These are phyloP conservation scores for Cairina moschata DNA, from an alignment of 2,113 vertebrate genomes.

Conservation along the genomic window DNA sequence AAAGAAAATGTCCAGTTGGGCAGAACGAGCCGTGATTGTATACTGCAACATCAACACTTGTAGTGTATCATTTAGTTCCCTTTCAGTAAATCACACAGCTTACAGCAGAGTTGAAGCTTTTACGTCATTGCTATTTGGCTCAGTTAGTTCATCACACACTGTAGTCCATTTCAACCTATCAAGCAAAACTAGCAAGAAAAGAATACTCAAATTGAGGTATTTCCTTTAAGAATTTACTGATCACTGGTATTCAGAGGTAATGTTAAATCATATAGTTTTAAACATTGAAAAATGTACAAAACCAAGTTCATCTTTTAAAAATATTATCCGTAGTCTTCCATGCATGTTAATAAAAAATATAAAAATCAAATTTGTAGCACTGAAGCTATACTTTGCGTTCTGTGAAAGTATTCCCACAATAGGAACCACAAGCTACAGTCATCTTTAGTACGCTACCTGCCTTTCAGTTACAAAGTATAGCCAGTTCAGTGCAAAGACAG, in stretches of 20 bases:
- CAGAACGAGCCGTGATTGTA: constrained; percentile 45
- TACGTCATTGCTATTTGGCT: constrained; percentile 23
- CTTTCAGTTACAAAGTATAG: constrained; percentile 1
- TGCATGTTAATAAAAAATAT: constrained; percentile 71
- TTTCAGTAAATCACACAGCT: neutral
- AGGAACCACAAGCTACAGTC: neutral
- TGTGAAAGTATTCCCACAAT: constrained; percentile 3
- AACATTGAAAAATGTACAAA: constrained; percentile 73
- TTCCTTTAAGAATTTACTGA: constrained; percentile 63
- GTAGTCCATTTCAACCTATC: constrained; percentile 2
- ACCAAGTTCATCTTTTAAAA: constrained; percentile 54
- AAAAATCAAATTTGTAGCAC: constrained; percentile 56
- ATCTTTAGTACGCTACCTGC: neutral
- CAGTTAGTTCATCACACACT: neutral
- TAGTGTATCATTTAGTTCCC: constrained; percentile 35
- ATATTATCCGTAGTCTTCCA: constrained; percentile 52
- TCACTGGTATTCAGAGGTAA: constrained; percentile 66
- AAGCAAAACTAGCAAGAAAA: constrained; percentile 34
- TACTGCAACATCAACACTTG: constrained; percentile 40
- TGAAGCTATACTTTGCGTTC: constrained; percentile 40
- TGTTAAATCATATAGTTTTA: constrained; percentile 48
- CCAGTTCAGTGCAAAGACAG: constrained; percentile 30
- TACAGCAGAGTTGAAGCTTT: neutral
- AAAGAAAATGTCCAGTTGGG: constrained; percentile 39
- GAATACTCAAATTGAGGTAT: constrained; percentile 70